Evolutionary conservation across 2,888 invertebrate species (phyloP), one percentile per base, ranked within the genome.

Genomic region (Andrena marginata): DNA sequence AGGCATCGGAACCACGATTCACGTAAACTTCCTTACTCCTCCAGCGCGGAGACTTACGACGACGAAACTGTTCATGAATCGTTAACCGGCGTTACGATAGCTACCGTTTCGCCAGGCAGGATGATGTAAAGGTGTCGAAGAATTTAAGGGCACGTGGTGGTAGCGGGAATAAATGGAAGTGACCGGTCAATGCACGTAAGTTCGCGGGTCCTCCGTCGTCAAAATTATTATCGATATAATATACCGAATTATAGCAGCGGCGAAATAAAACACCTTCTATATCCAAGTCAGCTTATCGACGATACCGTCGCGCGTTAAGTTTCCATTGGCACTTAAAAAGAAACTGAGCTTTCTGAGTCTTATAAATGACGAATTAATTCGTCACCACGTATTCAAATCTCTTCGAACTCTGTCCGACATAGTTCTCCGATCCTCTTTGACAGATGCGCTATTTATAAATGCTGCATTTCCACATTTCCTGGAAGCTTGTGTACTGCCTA

Each of bases 1-100:
- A 69, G 77, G 63, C 72, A 75, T 78, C 79, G 79, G 76, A 64
- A 68, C 78, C 80, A 78, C 67, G n/a, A 23, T 23, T 75, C 33
- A 62, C 60, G 79, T 63, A 76, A 76, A 76, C 68, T 59, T 69
- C 8, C 51, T 68, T 76, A 29, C 13, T 7, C 51, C 68, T 56
- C 10, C 56, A 26, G 23, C 23, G 56, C 10, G 56, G 23, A 13
- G 26, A 20, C 20, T 26, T 26, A 26, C 56, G 56, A 23, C 23
- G 10, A 56, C 10, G 23, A 23, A 56, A 8, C 8, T 56, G 54
- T 49, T 78, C 68, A 56, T 63, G 59, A 60, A 67, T 60, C 60
- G 69, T 26, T 69, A 59, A 59, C 26, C 23, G 56, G 23, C 56
- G 56, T 13, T 56, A 13, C 56, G 23, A 56, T 26, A 56, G 10